Percentiles rank a stretch among this genome's conserved stretches.
These are phyloP conservation scores for Onychostruthus taczanowskii DNA, from an alignment of 2,113 vertebrate species.

Conservation along the genomic window DNA sequence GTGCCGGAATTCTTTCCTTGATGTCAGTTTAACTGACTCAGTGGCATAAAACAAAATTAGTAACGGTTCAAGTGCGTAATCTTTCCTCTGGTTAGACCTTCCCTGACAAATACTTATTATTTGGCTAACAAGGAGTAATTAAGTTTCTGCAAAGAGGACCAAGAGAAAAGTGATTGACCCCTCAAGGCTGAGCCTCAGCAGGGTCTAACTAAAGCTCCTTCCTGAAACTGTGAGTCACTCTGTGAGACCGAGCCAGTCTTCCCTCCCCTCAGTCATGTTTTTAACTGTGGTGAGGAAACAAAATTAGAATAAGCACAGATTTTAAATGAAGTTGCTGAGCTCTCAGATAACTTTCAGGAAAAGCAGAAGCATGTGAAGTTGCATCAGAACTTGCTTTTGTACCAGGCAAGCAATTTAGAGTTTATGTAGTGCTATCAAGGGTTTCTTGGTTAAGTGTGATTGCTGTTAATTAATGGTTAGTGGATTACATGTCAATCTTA, in stretches of 20 bases:
- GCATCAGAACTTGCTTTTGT: not conserved
- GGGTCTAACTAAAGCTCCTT: slow-evolving; percentile 32
- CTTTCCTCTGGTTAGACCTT: not conserved
- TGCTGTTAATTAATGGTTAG: not conserved
- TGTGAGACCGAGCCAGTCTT: not conserved
- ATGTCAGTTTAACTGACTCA: slow-evolving; percentile 10
- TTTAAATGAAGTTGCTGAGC: not conserved
- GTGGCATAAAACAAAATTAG: slow-evolving; percentile 34
- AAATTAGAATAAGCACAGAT: not conserved
- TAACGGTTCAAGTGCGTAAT: slow-evolving; percentile 17
- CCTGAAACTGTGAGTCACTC: slow-evolving; percentile 33
- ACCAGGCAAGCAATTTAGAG: not conserved
- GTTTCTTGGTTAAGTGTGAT: not conserved
- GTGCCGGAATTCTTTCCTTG: slow-evolving; percentile 23
- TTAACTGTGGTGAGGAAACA: not conserved
- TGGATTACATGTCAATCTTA: not conserved
- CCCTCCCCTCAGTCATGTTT: not conserved
- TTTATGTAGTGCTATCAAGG: not conserved
- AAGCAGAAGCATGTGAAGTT: not conserved
- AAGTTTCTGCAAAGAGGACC: slow-evolving; percentile 11
- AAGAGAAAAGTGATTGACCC: slow-evolving; percentile 12
- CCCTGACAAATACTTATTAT: slow-evolving; percentile 15
- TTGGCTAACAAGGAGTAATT: slow-evolving; percentile 46
- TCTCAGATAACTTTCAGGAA: not conserved
- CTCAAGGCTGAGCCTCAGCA: slow-evolving; percentile 1